Base-by-base conservation (phyloP, 2,888 invertebrate genomes). In the Lasioglossum vierecki region DNA sequence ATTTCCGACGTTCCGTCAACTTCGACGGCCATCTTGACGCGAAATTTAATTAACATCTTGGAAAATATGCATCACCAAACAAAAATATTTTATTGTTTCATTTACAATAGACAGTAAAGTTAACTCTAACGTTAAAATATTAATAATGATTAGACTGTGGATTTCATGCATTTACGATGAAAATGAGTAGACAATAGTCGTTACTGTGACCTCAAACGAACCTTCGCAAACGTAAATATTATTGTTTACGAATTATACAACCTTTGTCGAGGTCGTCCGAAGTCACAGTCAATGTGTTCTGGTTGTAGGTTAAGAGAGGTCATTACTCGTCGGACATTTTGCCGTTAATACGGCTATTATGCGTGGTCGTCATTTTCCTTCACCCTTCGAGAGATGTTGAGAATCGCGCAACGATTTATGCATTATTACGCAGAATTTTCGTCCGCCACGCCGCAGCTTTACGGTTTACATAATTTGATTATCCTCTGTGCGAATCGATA, bases 351-450 rank as follows among this genome's bases (percentile, higher is more conserved):
- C 66, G 81, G 75, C 26, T 66, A 46, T 78, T 15, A 1, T 80
- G 26, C 68, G 76, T 35, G 4, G 63, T 57, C 15, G 75, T 68
- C 83, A 85, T 83, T 73, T 74, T 71, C 68, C 13, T 76, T 84
- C 46, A 78, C 35, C 22, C 22, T 22, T 8, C 9, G 30, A 44
- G 53, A 76, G 11, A 57, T 76, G 18, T 1, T 26, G 35, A 35
- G 13, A n/a, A 22, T 6, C 49, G 44, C n/a, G 49, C 22, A 72
- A 11, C 63, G 26, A 26, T 53, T 53, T 66, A 35, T 68, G 73
- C 85, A 87, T 88, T 83, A 73, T 83, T 35, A 82, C 88, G 13
- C 53, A 26, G 35, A 57, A 84, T 85, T 82, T 57, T 76, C 5
- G 57, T 53, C n/a, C 53, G 11, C n/a, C 5, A 35, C 53, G 26